Conservation (phyloP, 2,888 invertebrate genomes). For the Hermodice carunculata region DNA sequence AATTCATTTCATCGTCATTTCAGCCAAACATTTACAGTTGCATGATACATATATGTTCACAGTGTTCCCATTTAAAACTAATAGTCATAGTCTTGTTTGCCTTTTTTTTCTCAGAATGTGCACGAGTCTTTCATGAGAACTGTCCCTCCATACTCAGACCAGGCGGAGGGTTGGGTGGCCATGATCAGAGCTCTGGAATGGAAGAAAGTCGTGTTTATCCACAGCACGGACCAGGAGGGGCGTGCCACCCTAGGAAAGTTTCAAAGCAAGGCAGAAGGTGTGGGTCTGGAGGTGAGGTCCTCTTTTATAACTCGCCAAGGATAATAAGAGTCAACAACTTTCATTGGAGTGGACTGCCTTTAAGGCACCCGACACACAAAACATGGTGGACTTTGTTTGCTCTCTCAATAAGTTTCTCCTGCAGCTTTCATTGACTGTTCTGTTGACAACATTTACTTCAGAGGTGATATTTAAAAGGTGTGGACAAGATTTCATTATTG, state of each 20-base stretch:
- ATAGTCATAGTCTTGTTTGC: background rate
- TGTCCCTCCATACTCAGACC: constrained; percentile 98
- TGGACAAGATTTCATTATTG: too few species aligned
- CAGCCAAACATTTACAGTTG: too few species aligned
- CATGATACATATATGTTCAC: too few species aligned
- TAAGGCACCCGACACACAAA: too few species aligned
- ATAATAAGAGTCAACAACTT: too few species aligned
- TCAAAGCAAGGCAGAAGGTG: constrained; percentile 92
- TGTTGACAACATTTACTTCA: background rate
- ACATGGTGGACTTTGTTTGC: background rate
- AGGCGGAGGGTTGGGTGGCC: constrained; percentile 98
- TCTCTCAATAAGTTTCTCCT: background rate
- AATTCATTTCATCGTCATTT: too few species aligned
- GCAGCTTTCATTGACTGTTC: background rate
- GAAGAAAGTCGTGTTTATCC: constrained; percentile 84
- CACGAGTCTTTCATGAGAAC: constrained; percentile 97
- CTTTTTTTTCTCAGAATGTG: constrained; percentile 80
- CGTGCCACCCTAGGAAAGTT: constrained; percentile 92
- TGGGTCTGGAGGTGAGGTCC: constrained; percentile 85
- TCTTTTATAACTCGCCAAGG: too few species aligned
- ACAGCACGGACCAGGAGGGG: constrained; percentile 96
- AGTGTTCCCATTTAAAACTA: background rate
- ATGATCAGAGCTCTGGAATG: constrained; percentile 88
- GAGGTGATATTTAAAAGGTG: too few species aligned
- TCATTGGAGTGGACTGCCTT: too few species aligned